A percentile compares a stretch with the other conserved stretches of the same genome.
phyloP scores from a whole-genome alignment of 2,797 vertebrate genomes.

The Nannoperca obscura region DNA sequence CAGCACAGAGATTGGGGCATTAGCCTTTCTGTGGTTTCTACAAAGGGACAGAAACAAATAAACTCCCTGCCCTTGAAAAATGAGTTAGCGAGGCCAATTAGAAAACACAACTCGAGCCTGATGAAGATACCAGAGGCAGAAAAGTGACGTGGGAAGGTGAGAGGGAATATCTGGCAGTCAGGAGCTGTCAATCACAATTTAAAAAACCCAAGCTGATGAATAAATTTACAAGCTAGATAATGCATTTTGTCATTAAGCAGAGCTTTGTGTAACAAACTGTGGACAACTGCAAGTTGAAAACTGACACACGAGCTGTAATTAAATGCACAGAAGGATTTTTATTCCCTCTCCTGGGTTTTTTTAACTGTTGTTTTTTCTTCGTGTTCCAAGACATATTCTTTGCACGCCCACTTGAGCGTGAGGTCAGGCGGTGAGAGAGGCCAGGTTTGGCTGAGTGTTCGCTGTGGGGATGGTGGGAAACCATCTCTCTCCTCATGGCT shows the following conservation, averaged over 20 bases:
- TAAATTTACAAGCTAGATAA: conserved; percentile 38
- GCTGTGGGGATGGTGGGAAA: conserved; percentile 66
- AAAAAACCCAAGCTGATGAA: conserved; percentile 23
- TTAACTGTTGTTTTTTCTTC: conserved; percentile 60
- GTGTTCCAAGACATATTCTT: conserved; percentile 71
- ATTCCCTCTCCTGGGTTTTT: conserved; percentile 47
- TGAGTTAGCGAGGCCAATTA: conserved; percentile 41
- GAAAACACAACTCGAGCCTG: conserved; percentile 36
- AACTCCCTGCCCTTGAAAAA: conserved; percentile 39
- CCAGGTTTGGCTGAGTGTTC: conserved; percentile 65
- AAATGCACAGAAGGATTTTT: conserved; percentile 51
- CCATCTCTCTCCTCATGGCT: conserved; percentile 59
- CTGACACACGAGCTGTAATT: conserved; percentile 66
- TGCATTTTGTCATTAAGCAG: conserved; percentile 47
- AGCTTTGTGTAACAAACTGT: conserved; percentile 51
- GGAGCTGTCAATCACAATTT: conserved; percentile 54
- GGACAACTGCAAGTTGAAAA: conserved; percentile 44
- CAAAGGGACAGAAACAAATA: conserved; percentile 53
- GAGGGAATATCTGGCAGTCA: conserved; percentile 9
- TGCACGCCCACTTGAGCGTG: conserved; percentile 76
- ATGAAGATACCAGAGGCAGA: conserved; percentile 37
- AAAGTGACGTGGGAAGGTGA: conserved; percentile 30
- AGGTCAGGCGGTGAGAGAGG: conserved; percentile 70
- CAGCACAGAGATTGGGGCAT: conserved; percentile 54
- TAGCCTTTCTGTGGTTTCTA: conserved; percentile 56